Conservation (phyloP, 2,888 invertebrate genomes). For the Sminthurides aquaticus region DNA sequence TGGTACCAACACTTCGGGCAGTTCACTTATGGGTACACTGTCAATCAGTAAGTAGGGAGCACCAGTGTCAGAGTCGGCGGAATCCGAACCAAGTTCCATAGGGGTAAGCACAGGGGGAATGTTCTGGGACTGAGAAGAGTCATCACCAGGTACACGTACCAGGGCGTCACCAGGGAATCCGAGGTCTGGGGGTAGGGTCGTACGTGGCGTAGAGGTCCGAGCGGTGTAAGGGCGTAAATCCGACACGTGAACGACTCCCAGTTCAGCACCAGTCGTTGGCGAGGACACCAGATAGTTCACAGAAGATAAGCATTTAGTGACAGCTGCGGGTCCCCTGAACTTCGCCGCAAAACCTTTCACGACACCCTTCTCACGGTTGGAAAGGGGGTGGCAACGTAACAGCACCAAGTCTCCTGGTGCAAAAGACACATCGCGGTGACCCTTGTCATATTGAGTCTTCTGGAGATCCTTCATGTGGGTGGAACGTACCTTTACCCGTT, state of each 20-base stretch:
- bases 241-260: not conserved
- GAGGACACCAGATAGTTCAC: not conserved
- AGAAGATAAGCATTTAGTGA: not conserved
- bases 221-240: not conserved
- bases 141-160: too few relatives aligned
- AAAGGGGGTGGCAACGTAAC: slow-evolving; percentile 18
- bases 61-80: too few relatives aligned
- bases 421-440: slow-evolving; percentile 7
- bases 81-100: too few relatives aligned
- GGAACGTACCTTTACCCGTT: slow-evolving; percentile 8
- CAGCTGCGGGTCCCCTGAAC: slow-evolving; percentile 13
- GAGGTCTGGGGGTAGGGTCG: too few relatives aligned
- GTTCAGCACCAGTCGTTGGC: not conserved
- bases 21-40: too few relatives aligned
- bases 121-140: too few relatives aligned
- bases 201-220: too few relatives aligned
- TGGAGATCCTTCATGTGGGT: slow-evolving; percentile 14
- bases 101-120: too few relatives aligned
- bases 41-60: too few relatives aligned
- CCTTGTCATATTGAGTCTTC: slow-evolving; percentile 20
- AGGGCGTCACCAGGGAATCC: too few relatives aligned
- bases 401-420: slow-evolving; percentile 25
- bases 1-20: too few relatives aligned
- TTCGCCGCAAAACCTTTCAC: slow-evolving; percentile 13
- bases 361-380: slow-evolving; percentile 17